Percentiles rank a stretch among this genome's conserved stretches.
phyloP scores from a whole-genome alignment of 2,113 vertebrate genomes.

The Leptobrachium ailaonicum region DNA sequence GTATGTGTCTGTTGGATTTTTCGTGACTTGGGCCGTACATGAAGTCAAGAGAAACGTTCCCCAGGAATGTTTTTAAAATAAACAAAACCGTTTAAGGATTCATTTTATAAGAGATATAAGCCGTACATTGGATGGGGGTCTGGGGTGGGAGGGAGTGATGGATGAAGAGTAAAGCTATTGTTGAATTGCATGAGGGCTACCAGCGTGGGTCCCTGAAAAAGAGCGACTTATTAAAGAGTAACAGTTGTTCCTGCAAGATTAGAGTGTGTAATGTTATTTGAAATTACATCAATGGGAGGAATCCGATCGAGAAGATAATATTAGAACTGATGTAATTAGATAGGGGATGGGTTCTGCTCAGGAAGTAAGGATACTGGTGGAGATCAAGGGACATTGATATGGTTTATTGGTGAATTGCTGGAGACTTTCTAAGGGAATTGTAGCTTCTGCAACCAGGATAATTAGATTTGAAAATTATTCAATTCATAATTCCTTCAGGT shows the following conservation, averaged over 20 bases:
- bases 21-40: not conserved
- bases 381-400: too few species aligned
- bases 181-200: slow-evolving; percentile 15
- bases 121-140: not conserved
- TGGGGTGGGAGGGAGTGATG: not conserved
- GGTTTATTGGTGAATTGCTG: too few species aligned
- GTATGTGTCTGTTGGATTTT: not conserved
- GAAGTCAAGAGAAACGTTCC: not conserved
- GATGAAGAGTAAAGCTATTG: slow-evolving; percentile 30
- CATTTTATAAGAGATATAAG: slow-evolving; percentile 26
- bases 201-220: not conserved
- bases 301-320: too few species aligned
- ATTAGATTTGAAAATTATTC: too few species aligned
- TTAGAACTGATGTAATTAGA: too few species aligned
- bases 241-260: slow-evolving; percentile 24
- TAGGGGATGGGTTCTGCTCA: too few species aligned
- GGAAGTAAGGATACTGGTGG: too few species aligned
- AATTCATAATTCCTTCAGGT: too few species aligned
- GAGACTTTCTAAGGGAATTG: too few species aligned
- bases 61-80: slow-evolving; percentile 32
- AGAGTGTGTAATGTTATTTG: not conserved
- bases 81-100: slow-evolving; percentile 24
- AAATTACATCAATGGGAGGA: not conserved
- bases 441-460: too few species aligned
- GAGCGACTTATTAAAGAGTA: slow-evolving; percentile 15